Conservation (phyloP, 1,140 invertebrate genomes). For the Zaprionus taronus region DNA sequence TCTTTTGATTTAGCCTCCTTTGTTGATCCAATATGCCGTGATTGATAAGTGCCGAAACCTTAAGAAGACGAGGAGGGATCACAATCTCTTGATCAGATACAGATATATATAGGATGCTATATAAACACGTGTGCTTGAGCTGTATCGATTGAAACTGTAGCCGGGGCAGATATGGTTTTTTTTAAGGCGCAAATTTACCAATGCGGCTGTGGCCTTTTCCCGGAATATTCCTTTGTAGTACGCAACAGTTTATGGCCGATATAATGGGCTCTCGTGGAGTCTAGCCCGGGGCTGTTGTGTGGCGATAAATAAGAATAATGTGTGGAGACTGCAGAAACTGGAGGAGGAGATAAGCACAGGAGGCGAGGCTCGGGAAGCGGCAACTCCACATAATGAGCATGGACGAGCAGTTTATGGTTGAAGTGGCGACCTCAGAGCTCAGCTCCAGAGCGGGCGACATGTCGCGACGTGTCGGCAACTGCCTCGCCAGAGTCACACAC, state of each 20-base stretch:
- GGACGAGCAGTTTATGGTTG: conserved; percentile 75
- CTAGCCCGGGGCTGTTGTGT: conserved; percentile 31
- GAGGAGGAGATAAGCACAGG: conserved; percentile 1
- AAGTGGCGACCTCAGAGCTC: conserved; percentile 53
- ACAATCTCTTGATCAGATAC: neutral
- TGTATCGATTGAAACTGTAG: neutral
- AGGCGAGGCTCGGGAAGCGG: conserved; percentile 9
- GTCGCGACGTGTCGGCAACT: conserved; percentile 40
- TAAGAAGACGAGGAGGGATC: neutral
- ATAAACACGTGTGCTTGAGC: no score
- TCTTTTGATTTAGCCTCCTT: conserved; percentile 30
- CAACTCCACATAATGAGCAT: conserved; percentile 67
- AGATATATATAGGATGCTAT: neutral
- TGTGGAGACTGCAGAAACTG: conserved; percentile 36
- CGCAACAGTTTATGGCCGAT: conserved; percentile 25
- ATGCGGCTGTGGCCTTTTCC: neutral
- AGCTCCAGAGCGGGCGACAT: conserved; percentile 51
- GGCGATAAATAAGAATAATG: conserved; percentile 75
- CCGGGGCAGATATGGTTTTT: neutral
- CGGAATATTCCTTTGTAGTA: conserved; percentile 2
- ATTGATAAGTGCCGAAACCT: conserved; percentile 23
- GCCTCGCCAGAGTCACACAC: conserved; percentile 30
- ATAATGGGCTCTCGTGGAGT: conserved; percentile 22
- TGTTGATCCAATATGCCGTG: conserved; percentile 1
- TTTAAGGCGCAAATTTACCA: neutral